Base-by-base conservation (phyloP, 2,113 vertebrate genomes). In the Scortum barcoo region DNA sequence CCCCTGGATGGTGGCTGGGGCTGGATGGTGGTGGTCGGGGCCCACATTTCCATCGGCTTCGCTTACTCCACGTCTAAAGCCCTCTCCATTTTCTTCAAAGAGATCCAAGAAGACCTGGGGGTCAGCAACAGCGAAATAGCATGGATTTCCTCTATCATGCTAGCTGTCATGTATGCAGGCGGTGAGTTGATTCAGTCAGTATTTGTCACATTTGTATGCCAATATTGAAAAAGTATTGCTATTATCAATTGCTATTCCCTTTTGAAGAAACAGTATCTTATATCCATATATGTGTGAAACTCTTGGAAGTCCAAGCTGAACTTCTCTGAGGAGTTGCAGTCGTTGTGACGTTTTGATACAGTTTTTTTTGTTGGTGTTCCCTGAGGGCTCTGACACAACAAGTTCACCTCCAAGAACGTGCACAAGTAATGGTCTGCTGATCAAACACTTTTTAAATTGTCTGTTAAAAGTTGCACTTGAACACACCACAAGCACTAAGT, bases 51-150 rank as follows among this genome's bases (percentile, higher is more conserved):
- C 70, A 95, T 96, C 8, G 96, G 96, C 80, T 96, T 97, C 28
- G 95, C 96, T 0, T 96, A 96, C 3, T 90, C 95, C 50, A 97
- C 96, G n/a, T 94, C 95, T 42, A 97, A 97, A 95, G 92, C 88
- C 53, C 56, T 96, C 40, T 95, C 96, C 71, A 95, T 95, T 83
- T 97, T 96, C 94, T 97, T 91, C 91, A 96, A 94, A 86, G 95
- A 96, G 71, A 96, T 97, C 87, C 95, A 97, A 84, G 89, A 90
- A 66, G 95, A 96, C 81, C 95, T 98, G 86, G 89, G 83, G 22
- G 93, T 93, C 5, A 95, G 94, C 56, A 96, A 86, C 93, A 95
- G 95, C 72, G 93, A 96, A 78, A 90, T 97, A 17, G 95, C 95
- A 0, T 96, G 92, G 94, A 89, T 96, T 63, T 95, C 95, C 65